Percentiles rank a stretch among this genome's conserved stretches.
phyloP scores from a whole-genome alignment of 2,888 invertebrate genomes.

The Suillia variegata region DNA sequence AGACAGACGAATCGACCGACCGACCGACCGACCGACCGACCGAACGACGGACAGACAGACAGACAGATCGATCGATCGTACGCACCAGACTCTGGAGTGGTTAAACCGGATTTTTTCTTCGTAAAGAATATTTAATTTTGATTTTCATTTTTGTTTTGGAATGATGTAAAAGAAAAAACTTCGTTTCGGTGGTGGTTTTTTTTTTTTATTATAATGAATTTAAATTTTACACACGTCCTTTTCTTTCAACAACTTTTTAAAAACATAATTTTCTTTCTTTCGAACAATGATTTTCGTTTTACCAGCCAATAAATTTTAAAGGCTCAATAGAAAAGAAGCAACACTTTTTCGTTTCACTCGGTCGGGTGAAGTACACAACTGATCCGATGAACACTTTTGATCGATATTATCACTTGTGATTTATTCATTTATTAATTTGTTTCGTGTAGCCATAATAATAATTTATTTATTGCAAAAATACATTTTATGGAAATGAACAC shows the following conservation, averaged over 20 bases:
- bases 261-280: no score
- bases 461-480: no score
- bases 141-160: conserved; percentile 21
- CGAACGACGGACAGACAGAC: not conserved
- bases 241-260: no score
- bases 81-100: conserved; percentile 37
- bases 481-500: conserved; percentile 10
- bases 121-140: conserved; percentile 25
- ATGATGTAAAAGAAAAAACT: conserved; percentile 17
- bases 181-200: not conserved
- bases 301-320: no score
- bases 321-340: not conserved
- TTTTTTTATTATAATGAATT: not conserved
- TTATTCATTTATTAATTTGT: no score
- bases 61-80: not conserved
- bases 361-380: no score
- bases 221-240: no score
- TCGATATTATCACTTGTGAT: no score
- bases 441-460: no score
- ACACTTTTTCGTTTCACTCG: conserved; percentile 29
- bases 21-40: conserved; percentile 16
- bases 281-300: no score
- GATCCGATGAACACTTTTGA: no score
- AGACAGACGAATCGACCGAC: conserved; percentile 13
- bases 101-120: conserved; percentile 51